Evolutionary conservation across 2,113 vertebrate species (phyloP), one percentile per base, ranked within the genome.

Genomic region (Oncorhynchus masou): DNA sequence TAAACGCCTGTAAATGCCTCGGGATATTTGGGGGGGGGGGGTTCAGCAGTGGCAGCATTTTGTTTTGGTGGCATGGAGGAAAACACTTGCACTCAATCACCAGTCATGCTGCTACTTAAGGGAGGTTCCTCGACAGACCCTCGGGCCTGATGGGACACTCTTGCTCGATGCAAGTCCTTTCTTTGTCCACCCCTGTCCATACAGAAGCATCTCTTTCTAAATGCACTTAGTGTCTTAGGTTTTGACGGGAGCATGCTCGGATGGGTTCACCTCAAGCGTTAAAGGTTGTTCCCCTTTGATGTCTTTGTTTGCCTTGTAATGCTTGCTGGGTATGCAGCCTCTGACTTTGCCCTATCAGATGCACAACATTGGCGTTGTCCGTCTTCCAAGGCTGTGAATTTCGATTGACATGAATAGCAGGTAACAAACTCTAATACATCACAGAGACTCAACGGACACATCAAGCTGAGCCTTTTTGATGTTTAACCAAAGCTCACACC

Each of bases 101-200:
- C 16, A 8, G 39, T 71, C 73, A 59, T 69, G 29, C n/a, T 57
- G 25, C 39, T 13, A 73, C 70, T 70, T 73, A 60, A 54, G 45
- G 62, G 57, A 66, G 59, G 74, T 71, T 74, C 59, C 74, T 70
- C 45, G 19, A 49, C 68, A 69, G 24, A 57, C 57, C 77, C 59
- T 20, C 5, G 73, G 74, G 64, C 68, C 66, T 34, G 29, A 49
- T 72, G 65, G 24, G 29, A 68, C 62, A 71, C 64, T 75, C 73
- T 5, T 5, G 15, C 25, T 73, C 16, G 51, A 49, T 51, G 74
- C 54, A 54, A 65, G 54, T 65, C 24, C 22, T 60, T 60, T 60
- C 29, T 27, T 67, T 48, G 62, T 67, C 48, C 70, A 31, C 12
- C 65, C 65, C 15, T 67, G 65, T 3, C n/a, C 15, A 67, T 31